Base-by-base conservation (phyloP, 1,140 invertebrate species). In the Orius insidiosus region DNA sequence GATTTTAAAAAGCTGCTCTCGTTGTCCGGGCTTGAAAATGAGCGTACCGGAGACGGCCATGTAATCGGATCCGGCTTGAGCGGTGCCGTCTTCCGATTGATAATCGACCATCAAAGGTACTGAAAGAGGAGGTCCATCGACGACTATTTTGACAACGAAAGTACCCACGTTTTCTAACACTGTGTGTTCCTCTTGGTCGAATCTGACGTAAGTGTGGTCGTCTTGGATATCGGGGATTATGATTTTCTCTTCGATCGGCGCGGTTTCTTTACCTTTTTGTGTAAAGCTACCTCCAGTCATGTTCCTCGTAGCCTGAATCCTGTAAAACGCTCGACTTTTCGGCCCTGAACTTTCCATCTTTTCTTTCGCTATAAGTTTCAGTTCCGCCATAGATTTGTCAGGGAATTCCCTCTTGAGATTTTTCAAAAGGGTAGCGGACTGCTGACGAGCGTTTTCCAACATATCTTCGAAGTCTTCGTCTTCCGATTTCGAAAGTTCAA, bases 101-200 rank as follows among this genome's bases (percentile, higher is more conserved):
- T 88, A 98, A 50, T 97, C 89, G 0, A 98, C 90, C 44, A 76
- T 70, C 38, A 89, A 71, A 5, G 78, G 73, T 33, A 71, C 69
- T 44, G 68, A 75, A 7, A 90, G 63, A 59, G 95, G 83, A 5
- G 89, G 89, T 0, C 80, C 81, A 7, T 72, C 71, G 8, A 93
- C 70, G 0, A 80, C 74, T 2, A 98, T 85, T 6, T 84, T 80
- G 8, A 97, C 80, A 55, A 89, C 80, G 58, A 98, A 95, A 5
- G 80, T 75, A 0, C 94, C 95, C 45, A 96, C 89, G 64, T 93
- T 97, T 60, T 98, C 94, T 78, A 98, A 86, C 0, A 98, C 94
- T 1, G 94, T 96, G 63, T 98, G 97, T 59, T 97, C 92, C 34
- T 85, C 84, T 0, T 95, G 94, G 54, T 97, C 89, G 58, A 98